Conservation (phyloP, 2,113 vertebrate genomes). For the Carettochelys insculpta region DNA sequence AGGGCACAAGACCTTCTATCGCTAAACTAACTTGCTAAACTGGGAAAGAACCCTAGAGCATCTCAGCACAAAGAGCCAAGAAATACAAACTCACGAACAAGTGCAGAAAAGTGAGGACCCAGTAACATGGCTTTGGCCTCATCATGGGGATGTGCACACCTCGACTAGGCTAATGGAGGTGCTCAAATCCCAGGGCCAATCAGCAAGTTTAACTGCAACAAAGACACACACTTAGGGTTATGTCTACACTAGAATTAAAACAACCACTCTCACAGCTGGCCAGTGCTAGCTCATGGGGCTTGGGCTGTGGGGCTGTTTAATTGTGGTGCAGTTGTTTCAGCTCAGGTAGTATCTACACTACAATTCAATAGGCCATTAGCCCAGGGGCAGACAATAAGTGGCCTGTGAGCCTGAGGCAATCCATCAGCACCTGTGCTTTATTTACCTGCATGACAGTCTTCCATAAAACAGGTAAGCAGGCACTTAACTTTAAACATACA, state of each 20-base stretch:
- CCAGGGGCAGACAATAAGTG: no score
- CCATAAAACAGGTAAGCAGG: not conserved
- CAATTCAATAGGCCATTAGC: not conserved
- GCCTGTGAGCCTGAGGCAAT: no score
- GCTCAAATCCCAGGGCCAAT: no score
- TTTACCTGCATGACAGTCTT: no score
- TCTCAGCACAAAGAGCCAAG: not conserved
- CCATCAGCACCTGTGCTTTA: no score
- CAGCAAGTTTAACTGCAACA: no score
- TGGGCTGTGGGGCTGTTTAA: no score
- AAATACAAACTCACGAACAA: not conserved
- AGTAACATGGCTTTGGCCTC: not conserved
- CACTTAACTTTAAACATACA: not conserved
- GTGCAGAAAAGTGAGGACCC: not conserved
- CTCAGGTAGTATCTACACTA: no score
- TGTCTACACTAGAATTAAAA: not conserved
- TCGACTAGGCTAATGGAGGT: not conserved
- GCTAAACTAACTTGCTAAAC: slow-evolving; percentile 36
- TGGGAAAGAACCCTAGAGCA: not conserved
- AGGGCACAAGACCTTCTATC: not conserved
- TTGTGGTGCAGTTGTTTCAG: not conserved
- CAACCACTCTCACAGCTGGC: no score
- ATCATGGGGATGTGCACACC: not conserved
- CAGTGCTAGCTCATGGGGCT: no score
- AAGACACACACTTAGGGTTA: not conserved